Percentiles rank a stretch among this genome's conserved stretches.
phyloP scores from a whole-genome alignment of 2,113 vertebrate species.

The Numenius arquata region DNA sequence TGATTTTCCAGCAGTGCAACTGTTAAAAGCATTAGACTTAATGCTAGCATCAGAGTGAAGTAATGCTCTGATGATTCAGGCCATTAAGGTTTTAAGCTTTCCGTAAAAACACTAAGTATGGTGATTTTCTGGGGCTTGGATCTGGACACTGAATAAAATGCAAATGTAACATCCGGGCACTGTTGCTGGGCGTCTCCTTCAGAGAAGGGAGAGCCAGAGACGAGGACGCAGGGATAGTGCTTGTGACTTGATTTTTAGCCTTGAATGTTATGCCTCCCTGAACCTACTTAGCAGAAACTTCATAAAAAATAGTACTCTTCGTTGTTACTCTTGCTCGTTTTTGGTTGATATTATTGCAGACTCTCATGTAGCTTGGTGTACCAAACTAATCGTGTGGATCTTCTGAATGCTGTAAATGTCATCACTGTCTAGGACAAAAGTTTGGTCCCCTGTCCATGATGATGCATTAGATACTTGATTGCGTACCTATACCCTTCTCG shows the following conservation, averaged over 20 bases:
- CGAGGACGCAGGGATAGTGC: neutral
- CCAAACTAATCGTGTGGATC: neutral
- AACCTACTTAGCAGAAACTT: neutral
- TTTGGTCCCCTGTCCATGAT: neutral
- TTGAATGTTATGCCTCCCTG: neutral
- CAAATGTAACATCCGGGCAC: neutral
- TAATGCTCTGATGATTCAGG: conserved; percentile 54
- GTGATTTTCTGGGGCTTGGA: conserved; percentile 51
- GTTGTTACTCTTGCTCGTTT: neutral
- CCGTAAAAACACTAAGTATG: conserved; percentile 31
- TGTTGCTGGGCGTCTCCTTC: neutral
- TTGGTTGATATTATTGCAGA: neutral
- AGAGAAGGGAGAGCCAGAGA: neutral
- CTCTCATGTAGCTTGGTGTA: neutral
- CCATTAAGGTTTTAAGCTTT: conserved; percentile 62
- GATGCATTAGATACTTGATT: neutral
- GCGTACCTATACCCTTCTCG: neutral
- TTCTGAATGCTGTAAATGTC: neutral
- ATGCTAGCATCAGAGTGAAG: neutral
- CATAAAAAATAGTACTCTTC: neutral
- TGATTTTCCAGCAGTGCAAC: neutral
- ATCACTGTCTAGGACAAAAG: neutral
- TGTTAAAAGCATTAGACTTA: conserved; percentile 47
- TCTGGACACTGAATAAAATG: conserved; percentile 39
- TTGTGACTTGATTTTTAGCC: conserved; percentile 3